These are phyloP conservation scores for Archivesica marissinica DNA, from an alignment of 1,140 invertebrate genomes.

Conservation along the genomic window DNA sequence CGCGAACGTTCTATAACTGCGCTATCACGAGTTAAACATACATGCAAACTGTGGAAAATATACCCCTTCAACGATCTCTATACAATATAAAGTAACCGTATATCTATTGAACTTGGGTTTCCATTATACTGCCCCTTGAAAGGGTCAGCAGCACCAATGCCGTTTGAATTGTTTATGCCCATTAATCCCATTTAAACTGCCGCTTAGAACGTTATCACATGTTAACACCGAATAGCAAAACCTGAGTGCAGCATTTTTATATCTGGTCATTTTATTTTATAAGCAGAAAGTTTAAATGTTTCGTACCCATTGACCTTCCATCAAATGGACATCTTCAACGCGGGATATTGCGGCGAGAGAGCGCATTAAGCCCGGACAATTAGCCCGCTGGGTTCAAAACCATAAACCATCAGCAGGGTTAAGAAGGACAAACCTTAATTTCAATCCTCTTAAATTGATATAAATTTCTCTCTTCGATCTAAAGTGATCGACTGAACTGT, in stretches of 20 bases:
- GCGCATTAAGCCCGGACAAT: constrained; percentile 12
- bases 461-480: no score
- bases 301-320: neutral
- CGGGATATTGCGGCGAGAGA: neutral
- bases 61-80: no score
- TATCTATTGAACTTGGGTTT: no score
- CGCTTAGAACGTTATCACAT: neutral
- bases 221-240: neutral
- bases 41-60: no score
- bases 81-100: no score
- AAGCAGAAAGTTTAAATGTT: constrained; percentile 20
- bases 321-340: constrained; percentile 4
- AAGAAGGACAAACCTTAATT: constrained; percentile 24
- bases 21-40: no score
- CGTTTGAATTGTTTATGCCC: neutral
- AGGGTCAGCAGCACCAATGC: neutral
- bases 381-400: constrained; percentile 24
- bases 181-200: constrained; percentile 2
- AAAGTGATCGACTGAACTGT: no score
- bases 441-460: no score
- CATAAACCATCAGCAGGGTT: constrained; percentile 25
- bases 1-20: no score
- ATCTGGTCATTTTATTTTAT: constrained; percentile 34
- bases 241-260: constrained; percentile 30
- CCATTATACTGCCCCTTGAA: neutral